Percentiles rank a stretch among this genome's conserved stretches.
phyloP scores from a whole-genome alignment of 2,113 vertebrate genomes.

The Urocynchramus pylzowi region DNA sequence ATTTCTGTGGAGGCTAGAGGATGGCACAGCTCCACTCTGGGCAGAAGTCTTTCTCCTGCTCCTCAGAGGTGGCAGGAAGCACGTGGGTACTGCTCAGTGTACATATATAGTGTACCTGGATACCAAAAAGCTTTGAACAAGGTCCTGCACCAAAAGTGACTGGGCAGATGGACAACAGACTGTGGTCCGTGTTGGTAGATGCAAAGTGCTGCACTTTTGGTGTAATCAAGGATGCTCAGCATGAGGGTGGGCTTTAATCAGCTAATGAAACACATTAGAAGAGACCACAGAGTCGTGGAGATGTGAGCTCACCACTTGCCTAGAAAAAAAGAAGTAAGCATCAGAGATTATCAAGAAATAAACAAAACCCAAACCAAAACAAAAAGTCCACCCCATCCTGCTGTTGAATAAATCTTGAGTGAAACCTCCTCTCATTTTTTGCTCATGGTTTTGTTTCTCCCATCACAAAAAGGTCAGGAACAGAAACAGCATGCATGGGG shows the following conservation, averaged over 20 bases:
- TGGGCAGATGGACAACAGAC: rapidly evolving
- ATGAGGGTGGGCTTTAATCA: not conserved
- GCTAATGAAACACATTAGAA: not conserved
- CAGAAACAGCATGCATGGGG: rapidly evolving
- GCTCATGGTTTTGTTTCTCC: not conserved
- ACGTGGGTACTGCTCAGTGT: not conserved
- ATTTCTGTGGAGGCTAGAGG: not conserved
- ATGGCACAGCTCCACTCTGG: rapidly evolving
- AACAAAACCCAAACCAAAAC: not conserved
- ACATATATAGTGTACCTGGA: not conserved
- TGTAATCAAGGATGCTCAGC: not conserved
- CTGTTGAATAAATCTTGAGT: not conserved
- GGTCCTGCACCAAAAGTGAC: not conserved
- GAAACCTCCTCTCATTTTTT: not conserved
- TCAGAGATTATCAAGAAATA: not conserved
- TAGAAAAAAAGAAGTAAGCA: not conserved
- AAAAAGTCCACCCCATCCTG: not conserved
- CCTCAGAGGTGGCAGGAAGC: not conserved
- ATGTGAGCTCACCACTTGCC: not conserved
- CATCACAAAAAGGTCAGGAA: not conserved
- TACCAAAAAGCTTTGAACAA: not conserved
- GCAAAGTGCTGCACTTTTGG: not conserved
- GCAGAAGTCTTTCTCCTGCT: not conserved
- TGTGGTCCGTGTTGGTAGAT: rapidly evolving
- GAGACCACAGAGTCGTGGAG: not conserved